Percentiles rank a stretch among this genome's conserved stretches.
Conservation (phyloP, 2,797 vertebrate genomes). For the Fringilla coelebs region DNA sequence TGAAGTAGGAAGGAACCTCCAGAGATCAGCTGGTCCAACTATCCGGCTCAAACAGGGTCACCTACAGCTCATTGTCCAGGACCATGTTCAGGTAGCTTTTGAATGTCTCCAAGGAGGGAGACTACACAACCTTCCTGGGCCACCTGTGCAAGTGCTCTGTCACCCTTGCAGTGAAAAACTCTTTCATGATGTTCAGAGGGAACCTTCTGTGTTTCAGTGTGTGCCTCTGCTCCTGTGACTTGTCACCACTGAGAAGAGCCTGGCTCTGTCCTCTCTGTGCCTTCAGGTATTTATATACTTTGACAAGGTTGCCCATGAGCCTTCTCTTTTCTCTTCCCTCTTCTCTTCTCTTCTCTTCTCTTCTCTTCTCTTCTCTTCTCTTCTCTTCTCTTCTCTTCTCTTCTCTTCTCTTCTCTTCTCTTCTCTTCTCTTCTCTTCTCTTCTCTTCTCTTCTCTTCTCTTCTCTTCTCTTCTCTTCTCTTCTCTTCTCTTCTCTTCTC, state of each 20-base stretch:
- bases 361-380: no score
- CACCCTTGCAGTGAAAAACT: background rate
- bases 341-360: no score
- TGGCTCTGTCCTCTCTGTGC: background rate
- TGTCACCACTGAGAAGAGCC: background rate
- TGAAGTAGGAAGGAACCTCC: background rate
- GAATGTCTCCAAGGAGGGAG: background rate
- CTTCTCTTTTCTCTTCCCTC: background rate
- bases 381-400: no score
- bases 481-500: no score
- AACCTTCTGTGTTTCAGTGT: background rate
- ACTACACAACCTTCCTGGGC: background rate
- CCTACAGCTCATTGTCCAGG: background rate
- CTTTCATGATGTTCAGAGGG: background rate
- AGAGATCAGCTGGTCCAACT: background rate
- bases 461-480: no score
- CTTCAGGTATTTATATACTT: background rate
- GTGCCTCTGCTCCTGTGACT: background rate
- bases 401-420: no score
- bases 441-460: no score
- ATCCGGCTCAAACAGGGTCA: background rate
- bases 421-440: no score
- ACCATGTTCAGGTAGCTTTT: background rate
- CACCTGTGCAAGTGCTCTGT: background rate
- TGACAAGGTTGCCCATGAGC: background rate